Base-by-base conservation (phyloP, 2,113 vertebrate species). In the Polypterus senegalus region DNA sequence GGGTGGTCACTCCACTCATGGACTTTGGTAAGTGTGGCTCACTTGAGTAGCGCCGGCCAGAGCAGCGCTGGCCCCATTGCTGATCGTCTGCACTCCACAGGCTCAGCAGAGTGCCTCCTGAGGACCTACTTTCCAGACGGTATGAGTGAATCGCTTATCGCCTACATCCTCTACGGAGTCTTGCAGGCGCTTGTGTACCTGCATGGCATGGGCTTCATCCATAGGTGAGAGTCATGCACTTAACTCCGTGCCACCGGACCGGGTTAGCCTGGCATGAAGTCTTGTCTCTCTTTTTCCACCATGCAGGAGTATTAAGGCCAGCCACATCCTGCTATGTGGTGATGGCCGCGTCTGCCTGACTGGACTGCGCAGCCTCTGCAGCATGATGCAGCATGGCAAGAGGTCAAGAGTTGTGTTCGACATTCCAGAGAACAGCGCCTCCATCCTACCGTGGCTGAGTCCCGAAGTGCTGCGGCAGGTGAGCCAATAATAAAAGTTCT, bases 391-490 rank as follows among this genome's bases (percentile, higher is more conserved):
- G 57, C 91, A 91, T n/a, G 94, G 94, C 65, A 89, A 88, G 73
- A 87, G 82, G 69, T 81, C 86, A 79, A 88, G 86, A 73, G 79
- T 86, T 5, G 94, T 95, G 58, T 94, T 89, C 64, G 91, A 98
- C 71, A 96, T 99, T 78, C 95, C 96, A 47, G 86, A 90, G 9
- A 92, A 95, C 81, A 94, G 91, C 79, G 90, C 92, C 1, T 83
- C 92, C 0, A 83, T 97, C 67, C 85, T 98, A 79, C 96, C 95
- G 67, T 99, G 96, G 95, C 89, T 99, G 72, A 98, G 95, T 77
- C 96, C 96, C 11, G 96, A 99, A 71, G 86, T 99, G 44, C 88
- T 99, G 72, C 88, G 91, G 77, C 96, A 99, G 92, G 96, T 97
- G 77, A 72, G 85, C 70, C 48, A 46, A 7, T 48, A 10, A 44